A percentile compares a stretch with the other conserved stretches of the same genome.
These are phyloP conservation scores for Tinea trinotella DNA, from an alignment of 2,888 invertebrate species.

Conservation along the genomic window DNA sequence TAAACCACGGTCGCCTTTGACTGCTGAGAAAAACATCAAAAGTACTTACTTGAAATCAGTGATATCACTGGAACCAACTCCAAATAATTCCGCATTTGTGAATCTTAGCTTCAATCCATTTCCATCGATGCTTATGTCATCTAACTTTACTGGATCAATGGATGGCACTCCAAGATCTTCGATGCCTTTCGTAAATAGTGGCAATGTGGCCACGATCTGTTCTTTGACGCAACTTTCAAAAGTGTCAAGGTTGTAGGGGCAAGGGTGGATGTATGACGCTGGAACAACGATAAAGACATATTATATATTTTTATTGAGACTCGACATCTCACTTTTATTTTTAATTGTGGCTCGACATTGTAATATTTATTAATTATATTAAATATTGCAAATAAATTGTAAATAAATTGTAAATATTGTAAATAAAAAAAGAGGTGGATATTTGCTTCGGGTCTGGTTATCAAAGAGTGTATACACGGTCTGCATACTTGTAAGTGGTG, in stretches of 20 bases:
- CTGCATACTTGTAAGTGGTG: no score
- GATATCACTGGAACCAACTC: conserved; percentile 38
- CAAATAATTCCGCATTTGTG: conserved; percentile 42
- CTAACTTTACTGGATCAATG: conserved; percentile 47
- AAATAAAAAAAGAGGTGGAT: no score
- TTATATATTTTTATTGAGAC: no score
- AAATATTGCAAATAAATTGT: no score
- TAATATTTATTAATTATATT: no score
- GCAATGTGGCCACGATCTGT: conserved; percentile 41
- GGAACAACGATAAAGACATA: conserved; percentile 28
- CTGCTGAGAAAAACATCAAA: no score
- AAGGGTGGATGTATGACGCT: conserved; percentile 54
- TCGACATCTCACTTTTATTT: no score
- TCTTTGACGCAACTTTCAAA: conserved; percentile 40
- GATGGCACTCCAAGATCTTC: conserved; percentile 49
- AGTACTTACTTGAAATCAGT: conserved; percentile 47
- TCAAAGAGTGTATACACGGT: no score
- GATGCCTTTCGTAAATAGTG: conserved; percentile 50
- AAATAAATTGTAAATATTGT: no score
- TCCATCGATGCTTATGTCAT: conserved; percentile 50
- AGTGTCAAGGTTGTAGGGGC: conserved; percentile 33
- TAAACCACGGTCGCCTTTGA: no score
- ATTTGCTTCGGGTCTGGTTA: no score
- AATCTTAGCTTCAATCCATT: conserved; percentile 49
- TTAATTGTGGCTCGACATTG: no score